A percentile compares a stretch with the other conserved stretches of the same genome.
phyloP scores from a whole-genome alignment of 2,888 invertebrate genomes.

The Allacma fusca region DNA sequence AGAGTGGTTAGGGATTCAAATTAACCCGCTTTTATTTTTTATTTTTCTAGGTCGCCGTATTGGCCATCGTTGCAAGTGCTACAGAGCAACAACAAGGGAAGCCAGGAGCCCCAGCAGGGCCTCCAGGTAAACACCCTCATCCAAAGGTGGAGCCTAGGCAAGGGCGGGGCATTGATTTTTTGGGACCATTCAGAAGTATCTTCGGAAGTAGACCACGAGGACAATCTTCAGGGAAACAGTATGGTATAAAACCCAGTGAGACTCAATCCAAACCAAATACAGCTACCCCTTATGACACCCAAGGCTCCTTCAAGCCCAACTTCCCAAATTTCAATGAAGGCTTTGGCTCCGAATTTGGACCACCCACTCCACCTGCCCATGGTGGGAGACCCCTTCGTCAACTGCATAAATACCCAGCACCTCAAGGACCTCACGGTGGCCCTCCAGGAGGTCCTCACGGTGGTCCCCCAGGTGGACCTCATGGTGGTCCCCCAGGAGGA shows the following conservation, averaged over 20 bases:
- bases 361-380: not conserved
- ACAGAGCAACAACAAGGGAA: too few species aligned
- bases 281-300: conserved; percentile 2
- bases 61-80: too few species aligned
- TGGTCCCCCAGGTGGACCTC: not conserved
- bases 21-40: too few species aligned
- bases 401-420: not conserved
- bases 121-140: too few species aligned
- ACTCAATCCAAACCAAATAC: not conserved
- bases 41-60: too few species aligned
- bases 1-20: too few species aligned
- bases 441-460: not conserved
- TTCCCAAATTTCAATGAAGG: conserved; percentile 2
- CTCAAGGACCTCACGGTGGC: not conserved
- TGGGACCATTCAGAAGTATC: not conserved
- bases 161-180: conserved; percentile 2
- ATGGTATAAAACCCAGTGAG: conserved; percentile 9
- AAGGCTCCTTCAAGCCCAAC: not conserved
- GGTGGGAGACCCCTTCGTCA: not conserved
- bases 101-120: too few species aligned
- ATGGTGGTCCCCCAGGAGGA: not conserved
- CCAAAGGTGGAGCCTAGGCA: too few species aligned
- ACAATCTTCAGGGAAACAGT: not conserved
- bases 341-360: not conserved
- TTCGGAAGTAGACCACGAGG: not conserved